Evolutionary conservation across 2,113 vertebrate species (phyloP).

Genomic region (Lathamus discolor): DNA sequence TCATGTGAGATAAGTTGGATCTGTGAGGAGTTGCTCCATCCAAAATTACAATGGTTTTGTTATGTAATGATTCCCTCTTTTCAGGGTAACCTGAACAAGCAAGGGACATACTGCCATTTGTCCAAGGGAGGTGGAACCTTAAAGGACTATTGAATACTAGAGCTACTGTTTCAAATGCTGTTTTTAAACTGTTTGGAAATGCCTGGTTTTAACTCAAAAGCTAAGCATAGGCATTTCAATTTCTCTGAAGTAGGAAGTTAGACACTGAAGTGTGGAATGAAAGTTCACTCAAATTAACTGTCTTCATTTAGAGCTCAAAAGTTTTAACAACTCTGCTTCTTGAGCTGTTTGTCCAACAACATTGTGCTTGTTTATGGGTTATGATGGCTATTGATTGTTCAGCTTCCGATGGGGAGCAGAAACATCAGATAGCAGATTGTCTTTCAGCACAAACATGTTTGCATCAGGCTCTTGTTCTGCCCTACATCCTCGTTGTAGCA

Average conservation of each 20-base stretch:
- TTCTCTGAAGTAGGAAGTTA: neutral
- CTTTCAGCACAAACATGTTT: neutral
- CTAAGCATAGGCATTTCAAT: neutral
- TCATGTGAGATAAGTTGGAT: no score
- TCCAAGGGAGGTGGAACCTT: neutral
- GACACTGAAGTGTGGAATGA: neutral
- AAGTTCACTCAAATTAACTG: neutral
- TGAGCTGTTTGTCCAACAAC: neutral
- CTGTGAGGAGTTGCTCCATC: no score
- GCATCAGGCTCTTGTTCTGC: neutral
- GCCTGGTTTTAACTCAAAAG: neutral
- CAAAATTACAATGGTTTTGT: no score
- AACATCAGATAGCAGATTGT: neutral
- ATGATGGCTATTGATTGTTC: neutral
- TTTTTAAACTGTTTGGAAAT: neutral
- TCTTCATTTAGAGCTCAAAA: neutral
- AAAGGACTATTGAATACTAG: neutral
- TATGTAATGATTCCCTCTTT: no score
- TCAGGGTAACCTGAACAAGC: neutral
- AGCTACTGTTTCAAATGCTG: neutral
- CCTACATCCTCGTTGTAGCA: neutral
- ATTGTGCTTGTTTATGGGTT: neutral
- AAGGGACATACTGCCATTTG: neutral
- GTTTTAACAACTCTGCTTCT: neutral
- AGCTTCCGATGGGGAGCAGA: neutral